These are phyloP conservation scores for Zeugodacus cucurbitae DNA, from an alignment of 1,140 invertebrate species.

Conservation along the genomic window DNA sequence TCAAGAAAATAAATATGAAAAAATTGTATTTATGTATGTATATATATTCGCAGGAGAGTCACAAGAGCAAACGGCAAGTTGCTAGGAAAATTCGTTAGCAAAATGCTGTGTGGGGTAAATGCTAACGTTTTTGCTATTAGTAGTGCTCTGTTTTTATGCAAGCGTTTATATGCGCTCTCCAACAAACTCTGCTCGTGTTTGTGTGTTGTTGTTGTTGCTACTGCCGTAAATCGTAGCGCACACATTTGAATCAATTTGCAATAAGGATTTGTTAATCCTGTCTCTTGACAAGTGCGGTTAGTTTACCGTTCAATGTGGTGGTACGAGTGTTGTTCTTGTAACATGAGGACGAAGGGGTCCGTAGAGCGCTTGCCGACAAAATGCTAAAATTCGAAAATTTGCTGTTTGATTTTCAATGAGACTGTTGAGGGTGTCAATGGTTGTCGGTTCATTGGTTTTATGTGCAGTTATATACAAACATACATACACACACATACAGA, in stretches of 20 bases:
- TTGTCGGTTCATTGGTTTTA: not conserved
- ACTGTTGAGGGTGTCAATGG: not conserved
- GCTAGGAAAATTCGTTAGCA: not conserved
- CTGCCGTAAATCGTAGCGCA: not conserved
- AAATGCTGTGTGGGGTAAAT: not conserved
- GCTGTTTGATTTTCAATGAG: not conserved
- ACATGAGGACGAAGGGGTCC: not conserved
- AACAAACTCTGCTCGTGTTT: not conserved
- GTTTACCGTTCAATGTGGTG: conserved; percentile 47
- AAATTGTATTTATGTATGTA: not conserved
- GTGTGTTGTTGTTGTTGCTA: not conserved
- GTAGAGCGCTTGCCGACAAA: not conserved
- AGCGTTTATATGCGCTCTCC: not conserved
- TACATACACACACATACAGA: not conserved
- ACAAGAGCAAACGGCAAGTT: not conserved
- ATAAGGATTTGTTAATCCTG: conserved; percentile 65
- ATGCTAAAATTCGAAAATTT: not conserved
- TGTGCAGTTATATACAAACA: not conserved
- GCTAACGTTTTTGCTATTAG: not conserved
- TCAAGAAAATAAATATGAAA: not conserved
- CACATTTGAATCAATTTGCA: conserved; percentile 64
- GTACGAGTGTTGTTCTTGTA: not conserved
- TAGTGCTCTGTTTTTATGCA: not conserved
- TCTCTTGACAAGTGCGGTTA: conserved; percentile 65
- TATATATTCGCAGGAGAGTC: not conserved